Evolutionary conservation across 2,797 vertebrate species (phyloP).

Genomic region (Phrynocephalus guinanensis): DNA sequence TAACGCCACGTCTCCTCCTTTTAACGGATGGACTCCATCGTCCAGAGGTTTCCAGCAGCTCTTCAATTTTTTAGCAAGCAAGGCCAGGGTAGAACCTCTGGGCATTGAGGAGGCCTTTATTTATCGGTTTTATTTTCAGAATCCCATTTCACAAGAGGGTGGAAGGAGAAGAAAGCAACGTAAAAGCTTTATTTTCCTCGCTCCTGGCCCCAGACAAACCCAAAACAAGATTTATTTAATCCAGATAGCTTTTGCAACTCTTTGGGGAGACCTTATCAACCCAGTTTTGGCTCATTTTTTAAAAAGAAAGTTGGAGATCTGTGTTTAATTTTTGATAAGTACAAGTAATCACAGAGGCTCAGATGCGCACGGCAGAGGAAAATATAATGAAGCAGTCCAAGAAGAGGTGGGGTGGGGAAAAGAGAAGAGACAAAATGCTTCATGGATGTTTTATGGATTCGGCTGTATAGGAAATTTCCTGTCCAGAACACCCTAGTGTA

Average conservation of each 20-base stretch:
- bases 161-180: not conserved
- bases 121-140: conserved; percentile 13
- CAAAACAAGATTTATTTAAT: not conserved
- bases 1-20: conserved; percentile 48
- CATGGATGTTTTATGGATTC: not conserved
- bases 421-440: not conserved
- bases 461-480: not conserved
- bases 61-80: not conserved
- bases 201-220: not conserved
- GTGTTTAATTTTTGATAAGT: conserved; percentile 46
- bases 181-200: not conserved
- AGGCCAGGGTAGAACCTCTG: not conserved
- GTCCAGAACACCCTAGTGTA: not conserved
- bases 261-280: conserved; percentile 15
- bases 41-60: not conserved
- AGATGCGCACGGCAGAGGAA: not conserved
- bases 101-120: not conserved
- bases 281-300: not conserved
- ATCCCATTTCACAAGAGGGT: not conserved
- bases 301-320: not conserved
- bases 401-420: not conserved
- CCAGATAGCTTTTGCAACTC: conserved; percentile 32
- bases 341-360: conserved; percentile 13
- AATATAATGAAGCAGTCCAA: not conserved
- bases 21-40: conserved; percentile 20